Evolutionary conservation across 1,140 invertebrate genomes (phyloP), one percentile per base, ranked within the genome.

Genomic region (Meteorus sp.): DNA sequence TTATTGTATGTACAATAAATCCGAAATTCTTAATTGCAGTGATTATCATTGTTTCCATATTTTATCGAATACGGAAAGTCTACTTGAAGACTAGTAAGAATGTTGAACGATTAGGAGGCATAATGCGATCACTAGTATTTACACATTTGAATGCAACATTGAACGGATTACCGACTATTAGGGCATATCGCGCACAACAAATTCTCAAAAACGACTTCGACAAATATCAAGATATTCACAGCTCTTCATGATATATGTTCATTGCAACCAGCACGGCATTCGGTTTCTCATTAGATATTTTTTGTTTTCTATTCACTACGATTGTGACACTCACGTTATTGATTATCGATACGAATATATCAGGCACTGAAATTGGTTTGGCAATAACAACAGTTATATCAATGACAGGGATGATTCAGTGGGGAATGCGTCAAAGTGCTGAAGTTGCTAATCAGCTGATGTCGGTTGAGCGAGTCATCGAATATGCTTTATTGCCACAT

Each of bases 61-160:
- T 94, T 70, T 83, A 87, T 51, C 82, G 83, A 39, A 81, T 92
- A 3, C 74, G 92, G 17, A 81, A 85, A 60, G 85, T 92, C 58
- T 95, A 94, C 72, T 75, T 95, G 20, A 84, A 83, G 53, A 90
- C 89, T 0, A 91, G 90, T 0, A 84, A 92, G 63, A 90, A 90
- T 67, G 82, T 94, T 2, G 94, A 94, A 74, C 77, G 91, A 54
- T 74, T 94, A 11, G 92, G 94, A 81, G 89, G 89, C 67, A 88
- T 86, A 59, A 85, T 86, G 47, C 82, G 88, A 56, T 89, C 88
- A 67, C 94, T 93, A 22, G 87, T 94, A 2, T 92, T 93, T 64
- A 92, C 92, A 7, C 93, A 97, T 72, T 79, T 98, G 47, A 94
- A 89, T 73, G 88, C 93, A 20, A 90, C 94, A 0, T 78, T 97